Percentiles rank a stretch among this genome's conserved stretches.
phyloP scores from a whole-genome alignment of 2,797 vertebrate genomes.

The Anguilla obscura region DNA sequence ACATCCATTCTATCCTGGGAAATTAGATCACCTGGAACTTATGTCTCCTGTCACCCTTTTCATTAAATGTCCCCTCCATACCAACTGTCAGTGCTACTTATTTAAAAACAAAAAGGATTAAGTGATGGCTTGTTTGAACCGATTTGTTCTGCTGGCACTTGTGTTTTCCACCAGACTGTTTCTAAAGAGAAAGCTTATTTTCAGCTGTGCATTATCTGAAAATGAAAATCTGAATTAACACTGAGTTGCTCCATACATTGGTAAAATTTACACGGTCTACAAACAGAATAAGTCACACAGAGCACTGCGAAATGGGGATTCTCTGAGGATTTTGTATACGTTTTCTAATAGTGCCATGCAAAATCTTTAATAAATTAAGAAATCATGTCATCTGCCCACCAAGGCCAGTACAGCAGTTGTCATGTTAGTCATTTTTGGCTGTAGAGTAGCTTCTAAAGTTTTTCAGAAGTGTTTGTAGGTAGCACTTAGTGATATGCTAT shows the following conservation, averaged over 20 bases:
- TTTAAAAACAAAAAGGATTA: constrained; percentile 17
- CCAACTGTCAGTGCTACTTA: background rate
- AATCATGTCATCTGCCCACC: background rate
- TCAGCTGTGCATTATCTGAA: background rate
- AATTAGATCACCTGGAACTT: constrained; percentile 27
- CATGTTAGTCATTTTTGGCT: background rate
- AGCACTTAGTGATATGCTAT: background rate
- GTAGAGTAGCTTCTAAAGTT: background rate
- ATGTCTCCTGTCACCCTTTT: background rate
- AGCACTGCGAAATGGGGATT: too few species aligned
- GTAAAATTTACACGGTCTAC: background rate
- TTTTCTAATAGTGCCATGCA: background rate
- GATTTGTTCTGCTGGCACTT: constrained; percentile 19
- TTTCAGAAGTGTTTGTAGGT: background rate
- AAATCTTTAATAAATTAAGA: background rate
- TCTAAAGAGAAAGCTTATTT: constrained; percentile 12
- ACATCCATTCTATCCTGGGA: constrained; percentile 32
- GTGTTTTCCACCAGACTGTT: background rate
- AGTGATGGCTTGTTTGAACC: constrained; percentile 13
- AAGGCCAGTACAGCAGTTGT: background rate
- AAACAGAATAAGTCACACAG: background rate
- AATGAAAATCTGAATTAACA: background rate
- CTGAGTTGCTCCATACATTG: background rate
- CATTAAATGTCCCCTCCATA: background rate
- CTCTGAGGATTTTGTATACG: too few species aligned